These are phyloP conservation scores for Aphodius sticticus DNA, from an alignment of 2,888 invertebrate species.

Conservation along the genomic window DNA sequence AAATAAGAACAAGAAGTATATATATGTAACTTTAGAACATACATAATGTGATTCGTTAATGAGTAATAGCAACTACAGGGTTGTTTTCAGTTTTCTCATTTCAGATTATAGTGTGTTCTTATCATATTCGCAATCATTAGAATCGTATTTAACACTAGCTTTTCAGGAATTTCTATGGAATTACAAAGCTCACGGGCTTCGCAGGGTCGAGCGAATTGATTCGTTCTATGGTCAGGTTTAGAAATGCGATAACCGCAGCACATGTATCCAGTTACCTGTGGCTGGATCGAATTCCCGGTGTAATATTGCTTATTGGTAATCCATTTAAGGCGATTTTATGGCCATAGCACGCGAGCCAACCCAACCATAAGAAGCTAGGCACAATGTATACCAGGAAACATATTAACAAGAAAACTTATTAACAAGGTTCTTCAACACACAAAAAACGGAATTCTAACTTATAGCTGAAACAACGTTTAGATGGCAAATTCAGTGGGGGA, in stretches of 20 bases:
- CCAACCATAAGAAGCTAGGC: neutral
- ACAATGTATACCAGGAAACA: neutral
- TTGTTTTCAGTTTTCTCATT: too few relatives aligned
- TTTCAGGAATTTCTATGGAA: neutral
- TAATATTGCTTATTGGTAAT: slow-evolving; percentile 4
- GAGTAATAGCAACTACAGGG: too few relatives aligned
- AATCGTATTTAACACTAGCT: neutral
- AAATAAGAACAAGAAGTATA: too few relatives aligned
- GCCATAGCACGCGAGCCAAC: neutral
- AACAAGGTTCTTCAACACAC: neutral
- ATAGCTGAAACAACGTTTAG: too few relatives aligned
- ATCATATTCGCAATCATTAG: too few relatives aligned
- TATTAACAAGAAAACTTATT: neutral
- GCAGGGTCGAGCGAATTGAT: neutral
- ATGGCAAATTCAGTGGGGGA: too few relatives aligned
- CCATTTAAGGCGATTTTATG: neutral
- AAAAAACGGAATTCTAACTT: neutral
- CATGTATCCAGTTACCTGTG: neutral
- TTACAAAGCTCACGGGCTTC: neutral
- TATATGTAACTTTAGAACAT: too few relatives aligned
- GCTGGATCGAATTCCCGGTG: neutral
- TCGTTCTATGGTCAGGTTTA: neutral
- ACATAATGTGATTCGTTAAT: too few relatives aligned
- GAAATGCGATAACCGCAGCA: neutral
- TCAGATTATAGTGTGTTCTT: too few relatives aligned